These are phyloP conservation scores for Dryococelus australis DNA, from an alignment of 2,888 invertebrate species.

Conservation along the genomic window DNA sequence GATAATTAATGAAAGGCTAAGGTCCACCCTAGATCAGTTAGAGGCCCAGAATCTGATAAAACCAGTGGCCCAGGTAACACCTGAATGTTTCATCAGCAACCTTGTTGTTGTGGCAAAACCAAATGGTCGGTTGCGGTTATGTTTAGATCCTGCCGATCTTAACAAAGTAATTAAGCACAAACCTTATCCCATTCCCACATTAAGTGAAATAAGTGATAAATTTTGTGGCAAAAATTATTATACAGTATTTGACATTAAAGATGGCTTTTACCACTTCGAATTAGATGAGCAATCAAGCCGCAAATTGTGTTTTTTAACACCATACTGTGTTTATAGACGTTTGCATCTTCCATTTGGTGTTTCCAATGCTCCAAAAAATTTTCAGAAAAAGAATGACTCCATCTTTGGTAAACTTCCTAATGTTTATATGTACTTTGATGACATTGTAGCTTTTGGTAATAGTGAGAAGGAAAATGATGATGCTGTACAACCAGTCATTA, in stretches of 20 bases:
- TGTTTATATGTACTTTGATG: background rate
- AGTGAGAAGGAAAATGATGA: background rate
- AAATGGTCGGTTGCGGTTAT: background rate
- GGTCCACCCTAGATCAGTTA: background rate
- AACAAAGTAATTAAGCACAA: background rate
- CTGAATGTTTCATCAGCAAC: too few species aligned
- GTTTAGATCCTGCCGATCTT: background rate
- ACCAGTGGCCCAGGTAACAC: background rate
- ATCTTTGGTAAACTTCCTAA: background rate
- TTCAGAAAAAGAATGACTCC: background rate
- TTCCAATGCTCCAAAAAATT: background rate
- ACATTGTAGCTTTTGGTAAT: background rate
- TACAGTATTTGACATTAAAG: background rate
- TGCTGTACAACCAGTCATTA: background rate
- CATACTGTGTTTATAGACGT: background rate
- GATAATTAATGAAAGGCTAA: too few species aligned
- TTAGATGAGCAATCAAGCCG: background rate
- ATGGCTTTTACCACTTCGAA: constrained; percentile 20
- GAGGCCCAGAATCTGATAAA: background rate
- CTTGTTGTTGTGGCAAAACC: background rate
- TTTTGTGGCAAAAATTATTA: background rate
- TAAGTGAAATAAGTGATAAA: constrained; percentile 13
- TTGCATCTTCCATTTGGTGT: background rate
- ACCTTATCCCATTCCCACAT: background rate
- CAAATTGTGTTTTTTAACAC: background rate